Evolutionary conservation across 2,797 vertebrate species (phyloP).

Genomic region (Rhynchotus rufescens): DNA sequence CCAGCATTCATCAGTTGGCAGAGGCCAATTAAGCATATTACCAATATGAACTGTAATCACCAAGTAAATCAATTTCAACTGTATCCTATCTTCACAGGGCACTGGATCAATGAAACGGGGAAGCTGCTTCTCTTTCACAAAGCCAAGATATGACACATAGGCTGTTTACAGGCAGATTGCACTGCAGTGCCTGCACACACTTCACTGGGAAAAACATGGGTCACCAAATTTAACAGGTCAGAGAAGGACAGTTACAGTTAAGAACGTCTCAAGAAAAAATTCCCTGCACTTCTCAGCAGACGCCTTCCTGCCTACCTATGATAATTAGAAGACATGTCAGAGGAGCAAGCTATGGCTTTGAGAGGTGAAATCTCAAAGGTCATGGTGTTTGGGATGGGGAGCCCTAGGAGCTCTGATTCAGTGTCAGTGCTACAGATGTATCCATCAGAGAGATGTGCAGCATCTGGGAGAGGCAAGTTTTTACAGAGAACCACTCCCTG

Average conservation of each 20-base stretch:
- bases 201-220: neutral
- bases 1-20: neutral
- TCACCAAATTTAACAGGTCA: neutral
- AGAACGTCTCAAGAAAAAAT: neutral
- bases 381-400: rapidly evolving
- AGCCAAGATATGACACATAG: neutral
- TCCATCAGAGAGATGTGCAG: neutral
- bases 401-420: neutral
- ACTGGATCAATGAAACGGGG: neutral
- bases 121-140: neutral
- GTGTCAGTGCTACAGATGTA: rapidly evolving
- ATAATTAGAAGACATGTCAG: neutral
- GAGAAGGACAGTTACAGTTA: neutral
- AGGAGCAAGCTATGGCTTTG: neutral
- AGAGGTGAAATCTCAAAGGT: neutral
- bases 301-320: neutral
- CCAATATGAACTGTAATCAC: neutral
- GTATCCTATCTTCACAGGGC: neutral
- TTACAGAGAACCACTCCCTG: neutral
- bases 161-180: neutral
- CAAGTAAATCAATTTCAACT: neutral
- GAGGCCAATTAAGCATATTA: neutral
- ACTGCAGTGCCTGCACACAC: neutral
- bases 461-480: neutral
- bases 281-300: neutral